Base-by-base conservation (phyloP, 2,113 vertebrate genomes). In the Nansenia antarctica region DNA sequence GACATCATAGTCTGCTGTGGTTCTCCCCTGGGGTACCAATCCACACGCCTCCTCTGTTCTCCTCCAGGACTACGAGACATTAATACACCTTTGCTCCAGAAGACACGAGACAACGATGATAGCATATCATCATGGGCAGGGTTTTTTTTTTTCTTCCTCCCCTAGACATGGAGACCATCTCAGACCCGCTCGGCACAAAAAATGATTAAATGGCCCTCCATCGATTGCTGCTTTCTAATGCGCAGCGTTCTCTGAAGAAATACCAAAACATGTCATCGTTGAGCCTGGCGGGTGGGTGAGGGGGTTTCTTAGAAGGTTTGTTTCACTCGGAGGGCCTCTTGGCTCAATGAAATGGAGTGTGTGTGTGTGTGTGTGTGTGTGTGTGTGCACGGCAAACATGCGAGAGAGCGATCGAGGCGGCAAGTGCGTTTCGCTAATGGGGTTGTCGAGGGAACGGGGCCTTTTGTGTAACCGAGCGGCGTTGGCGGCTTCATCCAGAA, bases 171-270 rank as follows among this genome's bases (percentile, higher is more conserved):
- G n/a, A 79, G 63, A 69, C 65, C 65, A 35, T 81, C 76, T 77
- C 73, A 18, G 68, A 57, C 77, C 68, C 34, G 77, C 70, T 78
- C 73, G 64, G 66, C 32, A 68, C 27, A 60, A 47, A 65, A 76
- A 71, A 80, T 82, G 84, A 82, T 85, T 85, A 89, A 90, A 91
- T 86, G 68, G 76, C 78, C 78, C 24, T 64, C 29, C 80, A 90
- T 90, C 76, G 86, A 90, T 90, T 85, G 79, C 77, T 70, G 42
- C 68, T 85, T 81, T 87, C 78, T 82, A 83, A 88, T 82, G 82
- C 72, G 52, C 68, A 57, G 42, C 76, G 61, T 74, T 73, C 69
- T 85, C 74, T 67, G 69, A 85, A 83, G 82, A 67, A 76, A 79
- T 80, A 78, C 58, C 77, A 66, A 76, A 78, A 82, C 78, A 63